phyloP scores from a whole-genome alignment of 2,888 invertebrate genomes.

The Lagria hirta region DNA sequence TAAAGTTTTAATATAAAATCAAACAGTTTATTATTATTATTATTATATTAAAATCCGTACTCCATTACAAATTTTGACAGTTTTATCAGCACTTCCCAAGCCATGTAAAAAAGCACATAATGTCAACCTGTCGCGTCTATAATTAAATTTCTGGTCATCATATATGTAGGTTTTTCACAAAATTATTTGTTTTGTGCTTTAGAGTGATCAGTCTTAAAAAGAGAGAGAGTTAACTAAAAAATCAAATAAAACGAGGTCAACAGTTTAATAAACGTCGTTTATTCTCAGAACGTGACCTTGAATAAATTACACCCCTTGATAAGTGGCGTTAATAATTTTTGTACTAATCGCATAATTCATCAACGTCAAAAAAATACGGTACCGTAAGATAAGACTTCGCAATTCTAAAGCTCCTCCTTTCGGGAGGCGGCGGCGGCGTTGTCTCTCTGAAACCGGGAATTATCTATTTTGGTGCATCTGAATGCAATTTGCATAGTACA shows the following conservation, averaged over 20 bases:
- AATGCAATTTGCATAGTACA: constrained; percentile 16
- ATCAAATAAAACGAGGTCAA: constrained; percentile 11
- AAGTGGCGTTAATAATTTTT: constrained; percentile 18
- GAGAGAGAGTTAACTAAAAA: constrained; percentile 1
- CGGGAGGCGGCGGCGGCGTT: not conserved
- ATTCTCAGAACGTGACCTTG: constrained; percentile 21
- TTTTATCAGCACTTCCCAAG: too few species aligned
- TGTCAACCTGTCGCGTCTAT: too few species aligned
- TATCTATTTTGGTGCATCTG: constrained; percentile 13
- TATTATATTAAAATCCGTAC: too few species aligned
- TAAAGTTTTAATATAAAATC: too few species aligned
- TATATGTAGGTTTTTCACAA: too few species aligned
- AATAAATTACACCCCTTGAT: constrained; percentile 20
- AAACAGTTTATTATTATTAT: too few species aligned
- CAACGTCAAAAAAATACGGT: constrained; percentile 18
- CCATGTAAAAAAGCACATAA: too few species aligned
- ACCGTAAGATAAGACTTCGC: constrained; percentile 7
- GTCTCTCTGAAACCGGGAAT: not conserved
- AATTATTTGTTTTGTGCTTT: too few species aligned
- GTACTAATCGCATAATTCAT: constrained; percentile 17
- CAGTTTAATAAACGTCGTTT: constrained; percentile 13
- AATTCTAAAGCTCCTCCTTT: not conserved
- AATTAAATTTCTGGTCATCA: too few species aligned
- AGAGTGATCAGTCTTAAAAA: too few species aligned
- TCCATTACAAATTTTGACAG: too few species aligned